Conservation (phyloP, 2,797 vertebrate species). For the Erpetoichthys calabaricus region DNA sequence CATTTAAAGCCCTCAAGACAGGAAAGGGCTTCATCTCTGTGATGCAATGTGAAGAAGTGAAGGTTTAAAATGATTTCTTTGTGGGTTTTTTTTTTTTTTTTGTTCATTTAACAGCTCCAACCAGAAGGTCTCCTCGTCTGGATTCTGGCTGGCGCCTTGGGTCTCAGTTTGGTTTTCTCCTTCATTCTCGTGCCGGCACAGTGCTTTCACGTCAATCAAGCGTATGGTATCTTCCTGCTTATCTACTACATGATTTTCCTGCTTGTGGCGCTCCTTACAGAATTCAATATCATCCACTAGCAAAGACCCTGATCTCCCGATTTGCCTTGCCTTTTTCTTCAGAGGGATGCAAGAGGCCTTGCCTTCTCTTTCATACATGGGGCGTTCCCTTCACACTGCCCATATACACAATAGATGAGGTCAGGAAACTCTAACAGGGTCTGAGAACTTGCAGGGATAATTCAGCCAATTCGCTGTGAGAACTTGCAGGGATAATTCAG, state of each 20-base stretch:
- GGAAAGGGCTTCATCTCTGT: neutral
- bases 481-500: no score
- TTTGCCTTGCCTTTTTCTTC: rapidly evolving
- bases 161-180: constrained; percentile 75
- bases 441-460: no score
- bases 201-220: constrained; percentile 58
- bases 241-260: constrained; percentile 71
- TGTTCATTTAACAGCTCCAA: constrained; percentile 54
- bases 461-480: no score
- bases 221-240: constrained; percentile 67
- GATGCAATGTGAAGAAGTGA: neutral
- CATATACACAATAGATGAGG: no score
- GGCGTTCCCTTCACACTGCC: no score
- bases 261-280: constrained; percentile 69
- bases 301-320: constrained; percentile 4
- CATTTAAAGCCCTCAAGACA: no score
- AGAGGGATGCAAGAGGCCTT: no score
- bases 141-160: constrained; percentile 72
- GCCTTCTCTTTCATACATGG: no score
- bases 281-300: constrained; percentile 60
- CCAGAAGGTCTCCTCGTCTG: constrained; percentile 67
- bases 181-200: constrained; percentile 66
- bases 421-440: no score
- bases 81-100: neutral
- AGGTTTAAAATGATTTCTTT: no score